Conservation (phyloP, 2,888 invertebrate genomes). For the Julus scanicus region DNA sequence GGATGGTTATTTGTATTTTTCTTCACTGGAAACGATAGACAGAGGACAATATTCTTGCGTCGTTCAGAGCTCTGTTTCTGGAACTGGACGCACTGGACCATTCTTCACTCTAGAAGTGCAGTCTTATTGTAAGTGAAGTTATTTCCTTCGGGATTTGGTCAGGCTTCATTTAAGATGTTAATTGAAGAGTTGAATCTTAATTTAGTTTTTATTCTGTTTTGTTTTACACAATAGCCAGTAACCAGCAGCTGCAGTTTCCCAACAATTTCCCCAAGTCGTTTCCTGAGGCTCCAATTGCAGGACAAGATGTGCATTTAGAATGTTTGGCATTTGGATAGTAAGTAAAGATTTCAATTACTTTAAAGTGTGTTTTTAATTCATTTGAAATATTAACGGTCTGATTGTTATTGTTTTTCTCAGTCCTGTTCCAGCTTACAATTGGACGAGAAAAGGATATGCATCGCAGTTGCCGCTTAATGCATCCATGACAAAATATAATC, state of each 20-base stretch:
- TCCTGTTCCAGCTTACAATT: slow-evolving; percentile 92
- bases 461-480: slow-evolving; percentile 80
- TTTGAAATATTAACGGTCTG: not conserved
- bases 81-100: slow-evolving; percentile 89
- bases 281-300: slow-evolving; percentile 91
- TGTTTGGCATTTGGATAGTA: slow-evolving; percentile 96
- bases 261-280: slow-evolving; percentile 96
- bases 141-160: not conserved
- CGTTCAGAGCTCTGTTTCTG: slow-evolving; percentile 87
- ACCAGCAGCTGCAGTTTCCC: slow-evolving; percentile 90
- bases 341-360: slow-evolving; percentile 64
- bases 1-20: slow-evolving; percentile 95
- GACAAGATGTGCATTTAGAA: slow-evolving; percentile 89
- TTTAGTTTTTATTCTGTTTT: slow-evolving; percentile 56
- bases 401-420: slow-evolving; percentile 65
- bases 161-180: no score
- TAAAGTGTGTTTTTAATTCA: not conserved
- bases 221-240: slow-evolving; percentile 74
- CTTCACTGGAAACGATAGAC: slow-evolving; percentile 90
- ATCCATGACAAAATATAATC: slow-evolving; percentile 79
- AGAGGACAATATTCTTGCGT: slow-evolving; percentile 91
- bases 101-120: slow-evolving; percentile 84
- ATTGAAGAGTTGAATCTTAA: not conserved
- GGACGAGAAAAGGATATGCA: slow-evolving; percentile 78
- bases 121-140: slow-evolving; percentile 75